phyloP scores from a whole-genome alignment of 23 tunicate species.

The Aplidium turbinatum region DNA sequence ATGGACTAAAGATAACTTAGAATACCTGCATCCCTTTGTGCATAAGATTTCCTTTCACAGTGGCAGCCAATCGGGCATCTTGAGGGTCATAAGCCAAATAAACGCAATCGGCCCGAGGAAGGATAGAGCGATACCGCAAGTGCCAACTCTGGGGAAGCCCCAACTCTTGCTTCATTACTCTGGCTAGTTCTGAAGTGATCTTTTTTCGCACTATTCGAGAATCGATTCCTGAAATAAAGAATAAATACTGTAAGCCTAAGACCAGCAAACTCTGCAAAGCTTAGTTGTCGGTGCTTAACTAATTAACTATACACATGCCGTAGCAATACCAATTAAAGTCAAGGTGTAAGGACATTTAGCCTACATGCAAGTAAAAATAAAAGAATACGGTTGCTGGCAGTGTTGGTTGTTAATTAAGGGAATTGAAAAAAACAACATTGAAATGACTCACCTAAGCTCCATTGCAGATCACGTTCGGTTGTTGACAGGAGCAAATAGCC shows the following conservation, averaged over 20 bases:
- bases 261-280: not conserved
- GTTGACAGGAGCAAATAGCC: conserved; percentile 67
- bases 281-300: too few species aligned
- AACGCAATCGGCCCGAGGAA: conserved; percentile 38
- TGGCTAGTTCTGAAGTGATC: conserved; percentile 34
- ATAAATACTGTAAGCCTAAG: not conserved
- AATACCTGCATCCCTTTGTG: conserved; percentile 60
- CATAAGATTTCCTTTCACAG: conserved; percentile 28
- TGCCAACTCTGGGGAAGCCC: conserved; percentile 63
- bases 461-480: conserved; percentile 45
- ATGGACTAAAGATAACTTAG: too few species aligned
- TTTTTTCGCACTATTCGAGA: conserved; percentile 62
- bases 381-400: too few species aligned
- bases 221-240: conserved; percentile 57
- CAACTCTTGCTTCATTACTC: conserved; percentile 45
- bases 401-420: too few species aligned
- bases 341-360: too few species aligned
- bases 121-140: conserved; percentile 41
- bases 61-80: conserved; percentile 60
- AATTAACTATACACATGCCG: too few species aligned
- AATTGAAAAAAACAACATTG: too few species aligned
- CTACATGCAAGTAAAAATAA: too few species aligned
- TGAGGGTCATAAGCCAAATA: conserved; percentile 74
- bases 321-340: too few species aligned
- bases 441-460: conserved; percentile 56